Percentiles rank a stretch among this genome's conserved stretches.
Evolutionary conservation across 30 jellyfish, hydroid and myxozoan genomes (phyloP).

Genomic region (Chrysaora quinquecirrha): DNA sequence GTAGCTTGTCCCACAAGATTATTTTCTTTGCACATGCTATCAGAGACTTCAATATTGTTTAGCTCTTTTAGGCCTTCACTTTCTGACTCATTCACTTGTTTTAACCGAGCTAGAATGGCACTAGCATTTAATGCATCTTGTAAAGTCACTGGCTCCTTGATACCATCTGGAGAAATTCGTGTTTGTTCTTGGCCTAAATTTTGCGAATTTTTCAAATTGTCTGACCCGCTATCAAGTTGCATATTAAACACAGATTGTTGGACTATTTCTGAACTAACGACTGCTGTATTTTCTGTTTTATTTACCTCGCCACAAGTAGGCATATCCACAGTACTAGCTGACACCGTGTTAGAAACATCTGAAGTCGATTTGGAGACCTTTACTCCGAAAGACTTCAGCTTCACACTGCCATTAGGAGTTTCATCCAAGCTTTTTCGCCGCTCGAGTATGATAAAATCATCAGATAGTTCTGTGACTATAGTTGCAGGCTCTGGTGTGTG

Average conservation of each 20-base stretch:
- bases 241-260: not conserved
- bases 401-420: constrained; percentile 15
- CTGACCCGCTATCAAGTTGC: not conserved
- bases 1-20: not conserved
- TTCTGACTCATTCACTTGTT: constrained; percentile 16
- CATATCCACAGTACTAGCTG: not conserved
- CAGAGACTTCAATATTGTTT: not conserved
- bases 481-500: constrained; percentile 37
- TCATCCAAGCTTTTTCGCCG: constrained; percentile 44
- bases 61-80: not conserved
- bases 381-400: constrained; percentile 46
- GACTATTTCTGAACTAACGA: not conserved
- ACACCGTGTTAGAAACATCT: not conserved
- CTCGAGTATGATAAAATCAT: constrained; percentile 35
- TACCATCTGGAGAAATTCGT: not conserved
- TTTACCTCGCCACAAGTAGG: not conserved
- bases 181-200: too few relatives aligned
- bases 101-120: constrained; percentile 53
- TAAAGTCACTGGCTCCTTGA: constrained; percentile 13
- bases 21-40: not conserved
- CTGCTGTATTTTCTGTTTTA: not conserved
- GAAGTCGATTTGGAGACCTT: constrained; percentile 18
- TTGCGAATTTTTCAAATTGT: not conserved
- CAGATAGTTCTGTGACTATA: constrained; percentile 18
- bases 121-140: constrained; percentile 64